Evolutionary conservation across 2,797 vertebrate species (phyloP).

Genomic region (Pangasius krempfi): DNA sequence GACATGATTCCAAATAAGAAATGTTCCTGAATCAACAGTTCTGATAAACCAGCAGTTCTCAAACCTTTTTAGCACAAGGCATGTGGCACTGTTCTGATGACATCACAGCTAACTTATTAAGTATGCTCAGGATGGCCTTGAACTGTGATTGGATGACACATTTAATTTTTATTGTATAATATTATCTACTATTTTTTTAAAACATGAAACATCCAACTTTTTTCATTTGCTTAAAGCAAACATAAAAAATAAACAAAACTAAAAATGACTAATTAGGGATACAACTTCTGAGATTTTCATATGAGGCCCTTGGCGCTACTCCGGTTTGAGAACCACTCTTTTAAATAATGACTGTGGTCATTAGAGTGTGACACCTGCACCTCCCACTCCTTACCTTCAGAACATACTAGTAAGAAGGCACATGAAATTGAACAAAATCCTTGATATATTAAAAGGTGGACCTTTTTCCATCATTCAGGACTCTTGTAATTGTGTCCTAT

Average conservation of each 20-base stretch:
- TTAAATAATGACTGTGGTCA: not conserved
- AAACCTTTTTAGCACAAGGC: not conserved
- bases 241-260: not conserved
- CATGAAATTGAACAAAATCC: not conserved
- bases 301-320: not conserved
- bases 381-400: not conserved
- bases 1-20: not conserved
- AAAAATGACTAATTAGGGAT: not conserved
- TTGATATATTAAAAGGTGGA: not conserved
- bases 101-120: not conserved
- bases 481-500: too few relatives aligned
- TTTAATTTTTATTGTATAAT: not conserved
- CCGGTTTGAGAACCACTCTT: not conserved
- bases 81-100: not conserved
- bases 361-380: not conserved
- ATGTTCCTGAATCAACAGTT: not conserved
- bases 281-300: not conserved
- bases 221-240: slow-evolving; percentile 20
- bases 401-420: not conserved
- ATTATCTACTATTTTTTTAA: not conserved
- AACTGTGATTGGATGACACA: not conserved
- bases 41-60: not conserved
- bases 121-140: not conserved
- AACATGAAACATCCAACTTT: not conserved
- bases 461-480: not conserved